Conservation (phyloP, 23 tunicate species). For the Trididemnum miniatum region DNA sequence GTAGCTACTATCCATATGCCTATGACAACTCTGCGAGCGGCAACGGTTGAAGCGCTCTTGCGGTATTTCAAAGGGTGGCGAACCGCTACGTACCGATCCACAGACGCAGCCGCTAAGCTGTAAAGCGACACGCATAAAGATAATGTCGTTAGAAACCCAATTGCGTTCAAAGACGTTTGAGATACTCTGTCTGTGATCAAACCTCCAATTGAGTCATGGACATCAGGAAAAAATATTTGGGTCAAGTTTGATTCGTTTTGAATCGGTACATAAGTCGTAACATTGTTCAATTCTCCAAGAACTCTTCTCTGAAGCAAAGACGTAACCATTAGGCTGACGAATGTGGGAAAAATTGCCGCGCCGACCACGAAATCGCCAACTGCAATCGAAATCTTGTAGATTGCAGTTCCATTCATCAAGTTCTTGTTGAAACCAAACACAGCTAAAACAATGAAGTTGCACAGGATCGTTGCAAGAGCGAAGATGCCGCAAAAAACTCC, state of each 20-base stretch:
- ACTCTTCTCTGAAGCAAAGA: neutral
- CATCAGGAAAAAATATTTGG: neutral
- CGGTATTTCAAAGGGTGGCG: slow-evolving; percentile 25
- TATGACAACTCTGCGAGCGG: neutral
- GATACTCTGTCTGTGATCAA: neutral
- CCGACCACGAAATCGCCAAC: neutral
- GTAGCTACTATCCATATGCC: slow-evolving; percentile 26
- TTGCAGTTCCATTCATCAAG: neutral
- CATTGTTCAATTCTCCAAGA: neutral
- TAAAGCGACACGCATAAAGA: slow-evolving; percentile 34
- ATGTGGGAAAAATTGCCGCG: neutral
- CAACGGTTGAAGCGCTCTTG: neutral
- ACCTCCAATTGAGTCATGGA: neutral
- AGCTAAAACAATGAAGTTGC: neutral
- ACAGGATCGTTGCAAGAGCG: neutral
- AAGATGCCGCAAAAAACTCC: neutral
- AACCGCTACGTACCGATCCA: slow-evolving; percentile 44
- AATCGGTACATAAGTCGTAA: neutral
- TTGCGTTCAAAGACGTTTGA: slow-evolving; percentile 11
- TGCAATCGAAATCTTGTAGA: slow-evolving; percentile 4
- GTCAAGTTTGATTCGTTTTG: neutral
- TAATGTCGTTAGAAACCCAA: slow-evolving; percentile 39
- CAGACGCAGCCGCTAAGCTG: slow-evolving; percentile 33
- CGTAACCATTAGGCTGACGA: neutral
- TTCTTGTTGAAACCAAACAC: neutral